Conservation (phyloP, 2,888 invertebrate species). For the Panzeria rudis region DNA sequence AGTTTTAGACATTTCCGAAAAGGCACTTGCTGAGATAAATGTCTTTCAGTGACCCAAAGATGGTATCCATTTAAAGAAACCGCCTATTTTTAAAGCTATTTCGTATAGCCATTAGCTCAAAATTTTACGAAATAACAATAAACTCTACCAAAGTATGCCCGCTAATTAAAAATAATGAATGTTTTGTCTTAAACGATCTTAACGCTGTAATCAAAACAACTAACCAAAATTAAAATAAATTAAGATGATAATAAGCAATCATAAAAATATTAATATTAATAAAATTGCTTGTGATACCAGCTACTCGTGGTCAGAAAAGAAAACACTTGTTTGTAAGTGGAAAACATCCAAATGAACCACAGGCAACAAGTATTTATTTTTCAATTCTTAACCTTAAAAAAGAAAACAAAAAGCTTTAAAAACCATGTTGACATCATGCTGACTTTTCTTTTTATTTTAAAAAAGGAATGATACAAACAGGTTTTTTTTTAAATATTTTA, state of each 20-base stretch:
- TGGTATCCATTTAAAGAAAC: slow-evolving; percentile 24
- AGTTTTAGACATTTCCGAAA: slow-evolving; percentile 19
- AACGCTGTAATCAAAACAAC: slow-evolving; percentile 64
- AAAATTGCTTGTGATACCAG: not conserved
- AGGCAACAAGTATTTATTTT: slow-evolving; percentile 18
- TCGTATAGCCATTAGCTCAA: slow-evolving; percentile 22
- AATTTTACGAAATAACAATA: slow-evolving; percentile 15
- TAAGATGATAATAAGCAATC: slow-evolving; percentile 49
- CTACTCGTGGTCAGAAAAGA: not conserved
- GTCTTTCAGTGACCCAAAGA: not conserved
- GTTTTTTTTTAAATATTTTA: not conserved
- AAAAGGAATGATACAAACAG: slow-evolving; percentile 9
- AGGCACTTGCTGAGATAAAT: slow-evolving; percentile 19
- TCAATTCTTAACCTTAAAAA: not conserved
- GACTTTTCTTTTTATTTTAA: slow-evolving; percentile 21
- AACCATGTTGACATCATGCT: slow-evolving; percentile 61
- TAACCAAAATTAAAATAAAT: slow-evolving; percentile 62
- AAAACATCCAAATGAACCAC: not conserved
- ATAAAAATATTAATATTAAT: slow-evolving; percentile 44
- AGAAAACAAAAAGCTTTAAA: slow-evolving; percentile 43
- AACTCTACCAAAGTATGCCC: slow-evolving; percentile 17
- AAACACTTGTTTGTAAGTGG: not conserved
- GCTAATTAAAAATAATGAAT: slow-evolving; percentile 56
- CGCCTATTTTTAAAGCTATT: slow-evolving; percentile 32
- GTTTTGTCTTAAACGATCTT: slow-evolving; percentile 54